A percentile compares a stretch with the other conserved stretches of the same genome.
These are phyloP conservation scores for Cebus imitator DNA, from an alignment of 2,113 vertebrate genomes.

Conservation along the genomic window DNA sequence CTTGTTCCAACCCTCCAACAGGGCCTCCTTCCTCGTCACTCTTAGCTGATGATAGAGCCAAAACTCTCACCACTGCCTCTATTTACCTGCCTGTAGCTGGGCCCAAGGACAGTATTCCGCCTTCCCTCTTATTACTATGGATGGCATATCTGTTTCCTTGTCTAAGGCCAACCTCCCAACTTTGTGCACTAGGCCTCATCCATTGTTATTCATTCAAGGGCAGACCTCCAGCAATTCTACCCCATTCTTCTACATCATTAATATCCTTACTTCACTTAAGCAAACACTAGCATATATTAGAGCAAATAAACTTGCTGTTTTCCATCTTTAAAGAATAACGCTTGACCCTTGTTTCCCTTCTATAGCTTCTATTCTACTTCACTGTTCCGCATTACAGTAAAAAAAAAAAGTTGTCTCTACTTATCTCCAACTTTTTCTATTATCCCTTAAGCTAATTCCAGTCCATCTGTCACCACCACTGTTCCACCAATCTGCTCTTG, in stretches of 20 bases:
- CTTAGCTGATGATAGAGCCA: not conserved
- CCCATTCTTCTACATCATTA: not conserved
- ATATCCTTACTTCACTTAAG: not conserved
- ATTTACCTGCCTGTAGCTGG: not conserved
- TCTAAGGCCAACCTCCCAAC: not conserved
- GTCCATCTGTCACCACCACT: not conserved
- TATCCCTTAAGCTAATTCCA: not conserved
- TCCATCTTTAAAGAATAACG: not conserved
- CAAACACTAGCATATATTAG: not conserved
- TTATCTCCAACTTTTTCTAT: not conserved
- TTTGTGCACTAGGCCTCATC: not conserved
- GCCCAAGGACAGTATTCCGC: accelerated
- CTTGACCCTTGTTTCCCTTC: not conserved
- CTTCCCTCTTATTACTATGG: not conserved
- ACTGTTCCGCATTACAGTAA: not conserved
- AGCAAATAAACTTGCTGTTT: not conserved
- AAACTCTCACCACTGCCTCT: not conserved
- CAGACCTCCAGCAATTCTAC: not conserved
- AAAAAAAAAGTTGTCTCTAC: not conserved
- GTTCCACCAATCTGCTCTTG: not conserved
- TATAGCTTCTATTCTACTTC: not conserved
- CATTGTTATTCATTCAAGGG: not conserved
- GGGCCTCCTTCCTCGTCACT: not conserved
- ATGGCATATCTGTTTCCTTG: not conserved
- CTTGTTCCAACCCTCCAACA: not conserved